These are phyloP conservation scores for Neostethus bicornis DNA, from an alignment of 2,797 vertebrate species.

Conservation along the genomic window DNA sequence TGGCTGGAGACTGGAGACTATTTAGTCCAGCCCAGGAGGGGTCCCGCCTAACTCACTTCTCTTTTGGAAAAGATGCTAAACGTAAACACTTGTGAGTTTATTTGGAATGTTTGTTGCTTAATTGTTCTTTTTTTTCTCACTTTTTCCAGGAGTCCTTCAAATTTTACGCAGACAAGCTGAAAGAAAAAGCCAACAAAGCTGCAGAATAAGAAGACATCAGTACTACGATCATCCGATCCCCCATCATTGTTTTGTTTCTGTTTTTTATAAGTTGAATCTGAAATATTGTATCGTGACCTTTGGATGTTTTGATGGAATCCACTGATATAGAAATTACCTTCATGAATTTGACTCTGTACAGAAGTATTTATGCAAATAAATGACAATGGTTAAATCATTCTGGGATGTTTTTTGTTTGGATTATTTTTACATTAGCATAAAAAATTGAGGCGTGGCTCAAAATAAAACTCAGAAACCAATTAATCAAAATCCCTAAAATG, in stretches of 20 bases:
- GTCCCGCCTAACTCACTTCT: slow-evolving; percentile 22
- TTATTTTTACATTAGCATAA: neutral
- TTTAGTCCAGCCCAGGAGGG: slow-evolving; percentile 57
- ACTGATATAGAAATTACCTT: slow-evolving; percentile 29
- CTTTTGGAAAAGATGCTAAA: slow-evolving; percentile 22
- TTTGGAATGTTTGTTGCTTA: slow-evolving; percentile 18
- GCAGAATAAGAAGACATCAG: slow-evolving; percentile 48
- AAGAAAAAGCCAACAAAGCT: slow-evolving; percentile 26
- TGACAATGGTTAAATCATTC: slow-evolving; percentile 28
- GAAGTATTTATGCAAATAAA: slow-evolving; percentile 85
- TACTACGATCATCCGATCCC: slow-evolving; percentile 17
- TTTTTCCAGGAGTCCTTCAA: slow-evolving; percentile 83
- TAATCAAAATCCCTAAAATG: neutral
- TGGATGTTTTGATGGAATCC: slow-evolving; percentile 37
- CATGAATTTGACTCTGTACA: slow-evolving; percentile 68
- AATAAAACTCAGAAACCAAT: neutral
- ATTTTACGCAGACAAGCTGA: slow-evolving; percentile 86
- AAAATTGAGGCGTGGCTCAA: neutral
- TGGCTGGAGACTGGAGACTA: slow-evolving; percentile 55
- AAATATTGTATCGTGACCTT: slow-evolving; percentile 49
- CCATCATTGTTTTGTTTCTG: neutral
- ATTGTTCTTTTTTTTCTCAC: slow-evolving; percentile 10
- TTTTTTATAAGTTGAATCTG: slow-evolving; percentile 16
- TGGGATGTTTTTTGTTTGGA: neutral
- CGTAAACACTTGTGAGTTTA: slow-evolving; percentile 13